Evolutionary conservation across 2,888 invertebrate genomes (phyloP).

Genomic region (Drosophila rellima): DNA sequence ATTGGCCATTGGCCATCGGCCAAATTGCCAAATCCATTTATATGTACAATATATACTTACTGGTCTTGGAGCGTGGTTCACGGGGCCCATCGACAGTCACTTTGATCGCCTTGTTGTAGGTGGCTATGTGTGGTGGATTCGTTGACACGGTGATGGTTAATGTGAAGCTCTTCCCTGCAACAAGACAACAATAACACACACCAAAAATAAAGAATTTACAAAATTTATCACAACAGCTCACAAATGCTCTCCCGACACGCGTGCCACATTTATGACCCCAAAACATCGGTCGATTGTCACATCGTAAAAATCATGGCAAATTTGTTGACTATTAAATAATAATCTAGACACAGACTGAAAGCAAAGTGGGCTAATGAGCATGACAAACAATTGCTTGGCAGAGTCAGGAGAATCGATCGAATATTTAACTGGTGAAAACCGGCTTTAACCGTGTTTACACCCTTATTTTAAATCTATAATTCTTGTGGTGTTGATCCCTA

Average conservation of each 20-base stretch:
- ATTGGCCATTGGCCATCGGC: conserved; percentile 23
- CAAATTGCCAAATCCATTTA: background rate
- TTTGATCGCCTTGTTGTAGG: conserved; percentile 98
- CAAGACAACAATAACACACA: conserved; percentile 14
- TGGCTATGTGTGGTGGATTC: conserved; percentile 97
- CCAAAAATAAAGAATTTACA: conserved; percentile 38
- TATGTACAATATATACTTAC: conserved; percentile 87
- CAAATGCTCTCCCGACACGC: conserved; percentile 50
- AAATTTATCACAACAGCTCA: conserved; percentile 45
- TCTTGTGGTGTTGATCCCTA: no score
- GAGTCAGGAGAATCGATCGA: background rate
- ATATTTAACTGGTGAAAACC: background rate
- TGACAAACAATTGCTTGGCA: background rate
- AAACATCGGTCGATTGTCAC: conserved; percentile 68
- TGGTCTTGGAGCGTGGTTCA: conserved; percentile 97
- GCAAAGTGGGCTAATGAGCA: conserved; percentile 19
- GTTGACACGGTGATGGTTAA: conserved; percentile 98
- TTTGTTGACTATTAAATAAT: conserved; percentile 54
- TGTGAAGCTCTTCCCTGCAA: conserved; percentile 98
- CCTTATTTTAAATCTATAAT: no score
- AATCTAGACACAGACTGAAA: conserved; percentile 2
- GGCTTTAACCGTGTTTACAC: no score
- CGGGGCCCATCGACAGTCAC: conserved; percentile 99
- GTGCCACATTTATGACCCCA: conserved; percentile 24
- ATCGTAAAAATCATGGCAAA: conserved; percentile 56